Conservation (phyloP, 2,888 invertebrate genomes). For the Agrilus mali region DNA sequence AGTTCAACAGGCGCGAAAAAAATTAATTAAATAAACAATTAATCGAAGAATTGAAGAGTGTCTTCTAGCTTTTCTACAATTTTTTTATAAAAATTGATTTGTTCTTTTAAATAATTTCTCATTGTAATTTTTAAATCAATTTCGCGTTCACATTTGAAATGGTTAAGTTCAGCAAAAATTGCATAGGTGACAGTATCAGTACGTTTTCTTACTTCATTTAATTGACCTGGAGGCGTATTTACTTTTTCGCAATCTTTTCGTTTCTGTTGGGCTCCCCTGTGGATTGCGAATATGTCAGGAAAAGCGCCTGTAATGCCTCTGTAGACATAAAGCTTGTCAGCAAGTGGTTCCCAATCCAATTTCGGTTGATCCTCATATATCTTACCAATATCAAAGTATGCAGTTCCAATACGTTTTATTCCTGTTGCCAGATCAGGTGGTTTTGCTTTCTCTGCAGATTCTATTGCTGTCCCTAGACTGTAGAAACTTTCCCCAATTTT, state of each 20-base stretch:
- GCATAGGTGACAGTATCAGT: conserved; percentile 89
- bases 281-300: conserved; percentile 81
- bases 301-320: conserved; percentile 83
- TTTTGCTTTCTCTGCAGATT: conserved; percentile 58
- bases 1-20: too few relatives aligned
- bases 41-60: conserved; percentile 28
- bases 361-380: conserved; percentile 85
- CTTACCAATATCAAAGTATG: conserved; percentile 80
- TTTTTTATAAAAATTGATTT: conserved; percentile 85
- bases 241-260: conserved; percentile 77
- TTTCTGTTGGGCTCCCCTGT: conserved; percentile 82
- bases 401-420: conserved; percentile 68
- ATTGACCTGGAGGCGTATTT: conserved; percentile 69
- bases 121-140: conserved; percentile 76
- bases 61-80: conserved; percentile 62
- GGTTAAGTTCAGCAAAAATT: conserved; percentile 85
- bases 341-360: conserved; percentile 79
- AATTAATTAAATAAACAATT: neutral
- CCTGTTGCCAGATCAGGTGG: conserved; percentile 64
- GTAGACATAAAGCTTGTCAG: conserved; percentile 87
- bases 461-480: conserved; percentile 71
- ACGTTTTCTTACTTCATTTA: conserved; percentile 67
- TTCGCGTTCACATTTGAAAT: conserved; percentile 81
- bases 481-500: conserved; percentile 82
- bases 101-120: conserved; percentile 74